These are phyloP conservation scores for Crenichthys baileyi DNA, from an alignment of 2,797 vertebrate species.

Conservation along the genomic window DNA sequence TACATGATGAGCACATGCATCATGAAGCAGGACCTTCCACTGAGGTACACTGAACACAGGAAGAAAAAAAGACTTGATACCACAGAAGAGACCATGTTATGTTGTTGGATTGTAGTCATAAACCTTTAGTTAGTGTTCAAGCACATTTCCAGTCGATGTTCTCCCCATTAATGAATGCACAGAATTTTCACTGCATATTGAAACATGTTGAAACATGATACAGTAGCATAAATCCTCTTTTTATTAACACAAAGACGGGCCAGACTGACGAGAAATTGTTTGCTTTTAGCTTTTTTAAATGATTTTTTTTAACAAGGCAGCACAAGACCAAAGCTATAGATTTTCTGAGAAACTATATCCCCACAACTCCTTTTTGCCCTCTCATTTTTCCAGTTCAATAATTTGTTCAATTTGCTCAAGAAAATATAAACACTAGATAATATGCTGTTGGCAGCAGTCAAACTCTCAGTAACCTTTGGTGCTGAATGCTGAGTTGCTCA, in stretches of 20 bases:
- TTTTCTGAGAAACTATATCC: constrained; percentile 41
- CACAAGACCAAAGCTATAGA: constrained; percentile 38
- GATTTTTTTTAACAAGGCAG: constrained; percentile 41
- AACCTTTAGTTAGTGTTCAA: constrained; percentile 36
- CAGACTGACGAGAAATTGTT: constrained; percentile 24
- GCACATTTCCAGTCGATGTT: constrained; percentile 40
- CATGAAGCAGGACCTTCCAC: constrained; percentile 18
- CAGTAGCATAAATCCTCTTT: constrained; percentile 50
- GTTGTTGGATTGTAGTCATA: constrained; percentile 22
- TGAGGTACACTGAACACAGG: constrained; percentile 32
- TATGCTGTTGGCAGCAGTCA: constrained; percentile 37
- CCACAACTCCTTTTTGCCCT: constrained; percentile 35
- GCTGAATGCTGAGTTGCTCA: constrained; percentile 11
- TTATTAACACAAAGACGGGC: constrained; percentile 39
- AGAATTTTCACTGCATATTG: constrained; percentile 58
- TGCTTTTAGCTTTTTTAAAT: constrained; percentile 34
- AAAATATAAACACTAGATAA: constrained; percentile 45
- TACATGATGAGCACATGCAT: constrained; percentile 33
- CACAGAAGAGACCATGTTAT: constrained; percentile 23
- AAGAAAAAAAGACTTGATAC: constrained; percentile 22
- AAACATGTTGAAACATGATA: constrained; percentile 41
- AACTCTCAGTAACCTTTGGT: constrained; percentile 39
- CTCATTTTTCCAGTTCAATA: constrained; percentile 9
- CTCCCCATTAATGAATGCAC: constrained; percentile 44
- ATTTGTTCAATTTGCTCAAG: constrained; percentile 28